Evolutionary conservation across 92 coral and sea anemone species (phyloP), one percentile per base, ranked within the genome.

Genomic region (Muricea muricata): DNA sequence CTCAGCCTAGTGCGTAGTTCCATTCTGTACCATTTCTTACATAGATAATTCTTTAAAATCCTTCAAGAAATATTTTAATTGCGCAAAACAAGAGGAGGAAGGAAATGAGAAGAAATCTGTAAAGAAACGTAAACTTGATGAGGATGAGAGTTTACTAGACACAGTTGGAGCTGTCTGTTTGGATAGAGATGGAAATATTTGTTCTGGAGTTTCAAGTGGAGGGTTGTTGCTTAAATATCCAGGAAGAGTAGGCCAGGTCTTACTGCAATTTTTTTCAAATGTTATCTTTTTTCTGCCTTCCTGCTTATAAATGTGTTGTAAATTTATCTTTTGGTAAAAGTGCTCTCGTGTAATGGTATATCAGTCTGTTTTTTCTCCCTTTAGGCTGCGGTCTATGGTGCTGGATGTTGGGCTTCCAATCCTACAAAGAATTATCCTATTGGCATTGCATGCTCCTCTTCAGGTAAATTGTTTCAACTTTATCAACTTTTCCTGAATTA

Each of bases 181-280:
- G 89, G 99, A 96, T 32, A 15, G 24, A 31, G 39, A 66, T 17
- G 98, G 99, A 1, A 85, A 89, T 75, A 50, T 96, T 35, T 89
- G 92, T 52, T 91, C 97, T 25, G 99, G 98, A 18, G 95, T 86
- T 0, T 96, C 99, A 15, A 96, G 99, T 85, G 99, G 99, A 35
- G 99, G 99, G 18, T 48, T 96, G 28, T 35, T 90, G 17, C 90
- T 92, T 23, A 96, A 96, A 89, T 84, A 78, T 41, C 94, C 98
- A 9, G 99, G 99, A 33, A 91, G 99, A 33, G 91, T 96, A 42
- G 99, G 99, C 13, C 99, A 93, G 98, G 98, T n/a, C n/a, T n/a
- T n/a, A n/a, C n/a, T n/a, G n/a, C n/a, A n/a, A n/a, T n/a, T n/a
- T n/a, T n/a, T n/a, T n/a, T n/a, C n/a, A n/a, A n/a, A n/a, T n/a